These are phyloP conservation scores for Danio rerio DNA, from an alignment of 2,113 vertebrate genomes.

Conservation along the genomic window DNA sequence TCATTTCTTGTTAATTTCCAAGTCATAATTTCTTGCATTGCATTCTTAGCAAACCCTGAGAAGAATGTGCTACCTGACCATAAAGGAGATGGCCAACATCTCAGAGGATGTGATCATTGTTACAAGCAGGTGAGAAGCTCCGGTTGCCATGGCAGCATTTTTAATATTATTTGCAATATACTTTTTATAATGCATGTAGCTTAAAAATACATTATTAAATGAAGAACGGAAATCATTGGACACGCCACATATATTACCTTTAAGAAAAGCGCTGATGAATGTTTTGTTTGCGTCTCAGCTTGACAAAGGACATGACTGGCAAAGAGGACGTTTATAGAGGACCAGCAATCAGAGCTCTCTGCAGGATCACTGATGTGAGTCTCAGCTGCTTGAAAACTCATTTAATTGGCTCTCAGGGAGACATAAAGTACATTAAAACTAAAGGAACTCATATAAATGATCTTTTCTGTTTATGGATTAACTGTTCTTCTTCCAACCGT, in stretches of 20 bases:
- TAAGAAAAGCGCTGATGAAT: not conserved
- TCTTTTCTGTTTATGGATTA: not conserved
- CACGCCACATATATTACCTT: not conserved
- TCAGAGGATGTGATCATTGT: conserved; percentile 99
- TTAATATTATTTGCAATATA: not conserved
- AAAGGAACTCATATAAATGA: not conserved
- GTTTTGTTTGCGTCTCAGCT: conserved; percentile 68
- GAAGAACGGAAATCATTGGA: not conserved
- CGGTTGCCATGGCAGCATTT: not conserved
- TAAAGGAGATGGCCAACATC: conserved; percentile 99
- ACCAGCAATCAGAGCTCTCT: conserved; percentile 94
- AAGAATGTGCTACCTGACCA: conserved; percentile 97
- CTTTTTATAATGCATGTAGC: not conserved
- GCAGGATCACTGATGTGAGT: conserved; percentile 97
- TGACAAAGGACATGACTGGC: conserved; percentile 99
- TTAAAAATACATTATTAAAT: not conserved
- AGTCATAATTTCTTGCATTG: not conserved
- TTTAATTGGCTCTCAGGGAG: not conserved
- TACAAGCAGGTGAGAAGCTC: conserved; percentile 89
- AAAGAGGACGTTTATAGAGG: conserved; percentile 97
- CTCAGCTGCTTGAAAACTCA: not conserved
- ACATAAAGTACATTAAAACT: not conserved
- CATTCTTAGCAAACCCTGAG: conserved; percentile 89
- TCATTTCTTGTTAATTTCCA: not conserved
- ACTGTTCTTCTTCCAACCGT: not conserved